Evolutionary conservation across 2,888 invertebrate genomes (phyloP).

Genomic region (Arctia plantaginis): DNA sequence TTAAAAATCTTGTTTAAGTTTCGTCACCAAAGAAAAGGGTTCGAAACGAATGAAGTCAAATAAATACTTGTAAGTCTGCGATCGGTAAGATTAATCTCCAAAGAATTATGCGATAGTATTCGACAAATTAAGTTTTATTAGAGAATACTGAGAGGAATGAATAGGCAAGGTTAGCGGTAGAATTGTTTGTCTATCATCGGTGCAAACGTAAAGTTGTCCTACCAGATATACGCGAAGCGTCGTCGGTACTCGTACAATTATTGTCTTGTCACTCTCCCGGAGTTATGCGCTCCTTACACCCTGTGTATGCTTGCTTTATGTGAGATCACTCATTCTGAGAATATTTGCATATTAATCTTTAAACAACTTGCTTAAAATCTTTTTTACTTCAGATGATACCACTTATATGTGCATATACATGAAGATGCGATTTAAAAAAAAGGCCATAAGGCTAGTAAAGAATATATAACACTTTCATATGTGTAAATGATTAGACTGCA

Average conservation of each 20-base stretch:
- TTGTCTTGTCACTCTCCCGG: slow-evolving; percentile 80
- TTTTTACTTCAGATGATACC: background rate
- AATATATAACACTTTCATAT: background rate
- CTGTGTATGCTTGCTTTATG: slow-evolving; percentile 72
- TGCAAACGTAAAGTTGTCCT: slow-evolving; percentile 79
- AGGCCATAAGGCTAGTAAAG: background rate
- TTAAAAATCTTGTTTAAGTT: background rate
- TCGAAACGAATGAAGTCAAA: slow-evolving; percentile 1
- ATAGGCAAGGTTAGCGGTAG: slow-evolving; percentile 59
- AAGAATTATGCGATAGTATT: slow-evolving; percentile 56
- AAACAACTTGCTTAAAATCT: slow-evolving; percentile 12
- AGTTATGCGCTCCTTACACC: slow-evolving; percentile 75
- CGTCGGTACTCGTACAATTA: slow-evolving; percentile 73
- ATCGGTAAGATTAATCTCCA: slow-evolving; percentile 50
- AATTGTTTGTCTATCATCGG: slow-evolving; percentile 75
- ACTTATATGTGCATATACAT: background rate
- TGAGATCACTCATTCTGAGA: slow-evolving; percentile 67
- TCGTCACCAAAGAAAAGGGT: background rate
- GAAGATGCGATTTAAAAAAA: too few species aligned
- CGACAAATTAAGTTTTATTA: slow-evolving; percentile 72
- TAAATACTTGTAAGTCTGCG: slow-evolving; percentile 26
- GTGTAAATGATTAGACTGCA: background rate
- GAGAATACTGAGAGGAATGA: slow-evolving; percentile 56
- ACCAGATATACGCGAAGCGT: slow-evolving; percentile 69
- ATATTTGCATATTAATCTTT: slow-evolving; percentile 53